Percentiles rank a stretch among this genome's conserved stretches.
Conservation (phyloP, 2,797 vertebrate species). For the Pyrocephalus nanus region DNA sequence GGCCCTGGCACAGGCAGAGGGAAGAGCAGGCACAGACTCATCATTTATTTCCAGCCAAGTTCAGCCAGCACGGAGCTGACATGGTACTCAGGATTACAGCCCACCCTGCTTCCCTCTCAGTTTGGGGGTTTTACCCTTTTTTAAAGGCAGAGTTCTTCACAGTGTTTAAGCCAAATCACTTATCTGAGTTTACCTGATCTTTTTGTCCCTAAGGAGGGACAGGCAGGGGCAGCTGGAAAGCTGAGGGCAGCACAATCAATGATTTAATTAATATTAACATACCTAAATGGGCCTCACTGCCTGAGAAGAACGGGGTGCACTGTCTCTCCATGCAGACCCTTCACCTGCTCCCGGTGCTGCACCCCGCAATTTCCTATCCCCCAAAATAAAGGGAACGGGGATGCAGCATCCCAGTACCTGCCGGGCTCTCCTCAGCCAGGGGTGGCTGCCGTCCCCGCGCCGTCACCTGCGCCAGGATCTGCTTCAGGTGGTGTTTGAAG, state of each 20-base stretch:
- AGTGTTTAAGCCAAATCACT: background rate
- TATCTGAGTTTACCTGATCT: background rate
- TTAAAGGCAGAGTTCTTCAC: background rate
- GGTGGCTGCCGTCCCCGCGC: constrained; percentile 49
- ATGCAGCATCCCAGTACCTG: constrained; percentile 30
- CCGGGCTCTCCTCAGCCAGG: background rate
- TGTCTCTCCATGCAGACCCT: background rate
- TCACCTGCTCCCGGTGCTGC: background rate
- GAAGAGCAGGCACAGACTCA: background rate
- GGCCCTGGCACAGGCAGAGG: constrained; percentile 75
- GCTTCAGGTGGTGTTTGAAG: constrained; percentile 93
- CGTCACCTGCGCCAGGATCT: constrained; percentile 86
- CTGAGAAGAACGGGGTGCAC: background rate
- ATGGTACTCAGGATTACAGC: background rate
- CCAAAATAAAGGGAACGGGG: background rate
- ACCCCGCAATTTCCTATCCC: rapidly evolving
- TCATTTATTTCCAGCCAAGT: background rate
- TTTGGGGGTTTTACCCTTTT: background rate
- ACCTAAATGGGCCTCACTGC: rapidly evolving
- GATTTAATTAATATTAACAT: background rate
- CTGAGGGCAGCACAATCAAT: background rate
- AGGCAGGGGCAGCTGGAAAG: background rate
- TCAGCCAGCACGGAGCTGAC: background rate
- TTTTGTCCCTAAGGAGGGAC: background rate
- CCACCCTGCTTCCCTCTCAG: background rate